These are phyloP conservation scores for Lacerta bilineata DNA, from an alignment of 2,797 vertebrate species.

Conservation along the genomic window DNA sequence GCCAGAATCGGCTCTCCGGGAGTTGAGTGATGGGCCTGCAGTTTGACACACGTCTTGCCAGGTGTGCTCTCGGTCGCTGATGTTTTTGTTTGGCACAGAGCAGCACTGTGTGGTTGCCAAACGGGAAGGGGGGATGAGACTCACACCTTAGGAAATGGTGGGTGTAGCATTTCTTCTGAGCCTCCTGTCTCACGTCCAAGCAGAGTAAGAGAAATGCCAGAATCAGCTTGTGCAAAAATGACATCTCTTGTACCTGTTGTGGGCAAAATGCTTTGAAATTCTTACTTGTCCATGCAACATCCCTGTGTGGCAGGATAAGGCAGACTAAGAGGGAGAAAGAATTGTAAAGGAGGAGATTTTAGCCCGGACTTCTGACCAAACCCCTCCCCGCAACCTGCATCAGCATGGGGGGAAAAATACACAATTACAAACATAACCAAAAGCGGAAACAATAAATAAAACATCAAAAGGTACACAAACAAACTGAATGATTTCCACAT, in stretches of 20 bases:
- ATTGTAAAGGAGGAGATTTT: not conserved
- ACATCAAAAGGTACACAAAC: no score
- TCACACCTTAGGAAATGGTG: no score
- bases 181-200: not conserved
- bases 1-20: not conserved
- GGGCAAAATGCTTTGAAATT: not conserved
- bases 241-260: not conserved
- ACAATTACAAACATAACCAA: no score
- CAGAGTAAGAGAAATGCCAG: not conserved
- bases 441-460: no score
- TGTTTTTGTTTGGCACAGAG: not conserved
- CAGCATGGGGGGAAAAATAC: no score
- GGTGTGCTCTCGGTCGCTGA: rapidly evolving
- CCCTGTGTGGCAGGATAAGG: not conserved
- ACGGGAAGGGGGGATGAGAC: no score
- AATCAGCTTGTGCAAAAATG: not conserved
- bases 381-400: not conserved
- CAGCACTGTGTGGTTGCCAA: not conserved
- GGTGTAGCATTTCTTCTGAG: not conserved
- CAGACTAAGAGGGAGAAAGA: not conserved
- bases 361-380: not conserved
- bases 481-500: no score
- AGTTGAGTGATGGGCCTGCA: not conserved
- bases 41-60: not conserved
- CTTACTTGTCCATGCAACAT: not conserved